Evolutionary conservation across 1,140 invertebrate genomes (phyloP).

Genomic region (Musca domestica): DNA sequence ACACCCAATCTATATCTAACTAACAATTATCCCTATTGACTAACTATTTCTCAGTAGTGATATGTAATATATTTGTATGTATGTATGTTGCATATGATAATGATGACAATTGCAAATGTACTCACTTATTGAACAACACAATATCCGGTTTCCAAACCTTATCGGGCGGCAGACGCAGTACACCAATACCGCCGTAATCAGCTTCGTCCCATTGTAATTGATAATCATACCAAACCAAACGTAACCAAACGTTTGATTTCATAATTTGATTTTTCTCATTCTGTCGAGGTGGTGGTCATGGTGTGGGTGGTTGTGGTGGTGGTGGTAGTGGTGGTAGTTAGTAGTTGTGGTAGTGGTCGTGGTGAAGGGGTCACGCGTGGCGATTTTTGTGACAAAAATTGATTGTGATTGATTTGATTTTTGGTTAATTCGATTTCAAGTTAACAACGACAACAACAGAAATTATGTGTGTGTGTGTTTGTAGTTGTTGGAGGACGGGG

Average conservation of each 20-base stretch:
- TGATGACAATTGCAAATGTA: constrained; percentile 37
- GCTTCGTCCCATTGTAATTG: constrained; percentile 97
- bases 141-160: constrained; percentile 99
- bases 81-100: not conserved
- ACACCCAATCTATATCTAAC: no score
- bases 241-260: constrained; percentile 98
- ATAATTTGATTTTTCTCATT: constrained; percentile 99
- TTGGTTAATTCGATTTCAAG: not conserved
- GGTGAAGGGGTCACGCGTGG: no score
- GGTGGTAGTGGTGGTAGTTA: constrained; percentile 9
- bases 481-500: not conserved
- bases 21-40: no score
- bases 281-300: constrained; percentile 58
- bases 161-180: constrained; percentile 92
- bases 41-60: no score
- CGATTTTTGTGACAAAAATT: no score
- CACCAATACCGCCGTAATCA: constrained; percentile 95
- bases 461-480: not conserved
- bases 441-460: no score
- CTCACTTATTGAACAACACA: constrained; percentile 99
- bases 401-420: constrained; percentile 6
- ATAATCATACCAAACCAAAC: constrained; percentile 97
- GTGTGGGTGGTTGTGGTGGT: constrained; percentile 10
- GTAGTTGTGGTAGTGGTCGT: no score
- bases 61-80: not conserved